Evolutionary conservation across 2,797 vertebrate genomes (phyloP), one percentile per base, ranked within the genome.

Genomic region (Acomys russatus): DNA sequence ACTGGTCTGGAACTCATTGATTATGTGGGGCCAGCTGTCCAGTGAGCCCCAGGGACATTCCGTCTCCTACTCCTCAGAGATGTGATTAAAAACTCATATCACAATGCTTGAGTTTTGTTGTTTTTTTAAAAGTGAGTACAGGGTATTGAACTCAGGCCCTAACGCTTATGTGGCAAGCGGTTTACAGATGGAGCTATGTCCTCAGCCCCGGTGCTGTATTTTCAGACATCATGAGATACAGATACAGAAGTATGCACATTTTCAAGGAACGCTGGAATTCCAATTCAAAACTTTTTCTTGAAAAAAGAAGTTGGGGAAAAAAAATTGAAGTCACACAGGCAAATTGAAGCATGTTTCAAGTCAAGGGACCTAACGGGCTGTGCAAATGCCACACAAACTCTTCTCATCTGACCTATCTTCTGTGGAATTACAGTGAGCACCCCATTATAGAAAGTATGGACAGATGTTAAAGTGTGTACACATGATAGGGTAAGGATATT

Each of bases 301-400:
- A 80, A 56, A 66, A 88, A 4, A 30, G 15, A 44, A 44, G 44
- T 44, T 44, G 44, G 44, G 44, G 44, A 44, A 44, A 44, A 44
- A n/a, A 38, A 23, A 54, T 15, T 23, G 6, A 70, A 54, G 64
- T 23, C 35, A 9, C 20, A 4, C 2, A 23, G 30, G 35, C n/a
- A 15, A 59, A 79, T 6, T 10, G 9, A 17, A 61, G 49, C 44
- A 18, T 0, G 44, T 10, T 33, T 23, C 28, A 51, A 76, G n/a
- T 4, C 1, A 49, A 76, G 33, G 38, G 33, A 1, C 7, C n/a
- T 6, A 0, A 25, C 8, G 7, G 12, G 35, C 8, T 1, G 4
- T 28, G 18, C 59, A 28, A 0, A 63, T 7, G 17, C 6, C 66
- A 49, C 35, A 35, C 1, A 25, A 5, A 2, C 12, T 63, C 15